Conservation (phyloP, 2,797 vertebrate species). For the Pangasius macronema region DNA sequence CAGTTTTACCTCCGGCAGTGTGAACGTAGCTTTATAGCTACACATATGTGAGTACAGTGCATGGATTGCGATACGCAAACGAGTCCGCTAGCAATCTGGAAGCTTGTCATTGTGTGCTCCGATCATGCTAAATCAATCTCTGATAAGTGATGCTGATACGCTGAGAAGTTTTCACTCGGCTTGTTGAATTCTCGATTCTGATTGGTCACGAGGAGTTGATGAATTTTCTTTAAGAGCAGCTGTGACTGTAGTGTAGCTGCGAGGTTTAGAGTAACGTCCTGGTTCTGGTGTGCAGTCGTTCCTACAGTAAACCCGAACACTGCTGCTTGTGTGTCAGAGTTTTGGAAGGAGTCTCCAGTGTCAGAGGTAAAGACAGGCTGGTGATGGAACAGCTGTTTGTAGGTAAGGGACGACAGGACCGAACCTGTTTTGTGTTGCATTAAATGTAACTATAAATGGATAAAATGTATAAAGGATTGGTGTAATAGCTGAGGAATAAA, state of each 20-base stretch:
- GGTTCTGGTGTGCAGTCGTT: not conserved
- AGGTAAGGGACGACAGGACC: not conserved
- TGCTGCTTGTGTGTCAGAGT: not conserved
- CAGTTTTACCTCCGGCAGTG: not conserved
- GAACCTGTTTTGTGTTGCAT: not conserved
- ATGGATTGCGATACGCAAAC: not conserved
- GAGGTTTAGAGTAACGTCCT: not conserved
- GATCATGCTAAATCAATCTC: not conserved
- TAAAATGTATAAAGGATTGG: not conserved
- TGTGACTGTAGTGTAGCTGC: not conserved
- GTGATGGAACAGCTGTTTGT: not conserved
- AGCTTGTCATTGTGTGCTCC: not conserved
- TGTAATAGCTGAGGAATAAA: not conserved
- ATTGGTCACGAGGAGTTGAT: not conserved
- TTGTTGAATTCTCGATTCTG: not conserved
- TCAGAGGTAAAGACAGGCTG: not conserved
- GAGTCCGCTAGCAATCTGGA: not conserved
- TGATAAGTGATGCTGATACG: too few relatives aligned
- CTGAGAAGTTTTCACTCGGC: not conserved
- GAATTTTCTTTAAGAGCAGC: not conserved
- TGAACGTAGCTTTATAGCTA: not conserved
- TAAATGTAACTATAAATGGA: not conserved
- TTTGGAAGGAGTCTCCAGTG: not conserved
- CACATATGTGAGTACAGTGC: not conserved
- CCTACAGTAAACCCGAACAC: not conserved